Conservation (phyloP, 2,888 invertebrate species). For the Meliscaeva auricollis region DNA sequence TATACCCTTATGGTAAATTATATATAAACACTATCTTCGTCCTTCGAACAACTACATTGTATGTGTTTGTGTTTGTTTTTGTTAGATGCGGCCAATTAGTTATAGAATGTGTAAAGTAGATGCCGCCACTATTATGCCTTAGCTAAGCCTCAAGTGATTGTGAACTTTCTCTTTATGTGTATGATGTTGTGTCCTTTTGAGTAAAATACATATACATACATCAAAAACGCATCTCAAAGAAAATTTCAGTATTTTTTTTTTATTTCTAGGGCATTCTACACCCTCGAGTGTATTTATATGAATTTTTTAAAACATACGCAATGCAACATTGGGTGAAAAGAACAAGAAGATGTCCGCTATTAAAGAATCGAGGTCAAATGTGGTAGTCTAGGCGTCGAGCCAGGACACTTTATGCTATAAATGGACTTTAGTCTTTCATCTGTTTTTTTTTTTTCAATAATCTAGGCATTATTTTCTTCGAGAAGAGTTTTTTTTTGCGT, state of each 20-base stretch:
- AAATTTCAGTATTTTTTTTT: background rate
- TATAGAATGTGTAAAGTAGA: conserved; percentile 43
- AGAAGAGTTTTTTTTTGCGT: too few relatives aligned
- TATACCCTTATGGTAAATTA: too few relatives aligned
- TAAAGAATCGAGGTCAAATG: conserved; percentile 27
- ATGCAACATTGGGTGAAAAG: conserved; percentile 9
- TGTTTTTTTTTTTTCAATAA: background rate
- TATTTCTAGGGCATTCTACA: conserved; percentile 48
- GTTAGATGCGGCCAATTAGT: conserved; percentile 56
- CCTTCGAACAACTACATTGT: background rate
- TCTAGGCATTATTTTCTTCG: too few relatives aligned
- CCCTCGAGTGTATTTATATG: conserved; percentile 63
- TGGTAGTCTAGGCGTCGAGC: background rate
- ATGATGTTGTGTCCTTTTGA: conserved; percentile 33
- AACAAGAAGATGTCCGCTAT: conserved; percentile 32
- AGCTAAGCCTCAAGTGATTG: background rate
- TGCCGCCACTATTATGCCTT: background rate
- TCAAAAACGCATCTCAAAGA: background rate
- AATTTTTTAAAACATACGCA: conserved; percentile 42
- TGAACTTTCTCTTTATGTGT: conserved; percentile 13
- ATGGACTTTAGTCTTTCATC: background rate
- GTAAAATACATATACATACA: conserved; percentile 16
- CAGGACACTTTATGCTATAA: background rate
- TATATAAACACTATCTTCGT: conserved; percentile 12
- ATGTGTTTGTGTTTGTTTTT: background rate